phyloP scores from a whole-genome alignment of 2,113 vertebrate species.

The Damaliscus lunatus region DNA sequence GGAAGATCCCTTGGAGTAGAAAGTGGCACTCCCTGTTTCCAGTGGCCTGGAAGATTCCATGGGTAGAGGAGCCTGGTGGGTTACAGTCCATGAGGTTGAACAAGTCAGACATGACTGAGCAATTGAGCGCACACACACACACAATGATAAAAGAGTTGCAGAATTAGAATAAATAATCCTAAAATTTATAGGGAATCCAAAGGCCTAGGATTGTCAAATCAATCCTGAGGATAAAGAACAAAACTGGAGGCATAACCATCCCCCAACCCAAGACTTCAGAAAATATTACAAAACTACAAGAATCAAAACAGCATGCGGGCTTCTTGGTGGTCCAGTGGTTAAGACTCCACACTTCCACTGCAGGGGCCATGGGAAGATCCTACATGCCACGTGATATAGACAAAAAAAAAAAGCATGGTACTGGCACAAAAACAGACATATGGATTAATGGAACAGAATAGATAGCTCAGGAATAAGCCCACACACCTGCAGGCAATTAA shows the following conservation, averaged over 20 bases:
- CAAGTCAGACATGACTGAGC: background rate
- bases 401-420: background rate
- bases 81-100: background rate
- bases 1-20: background rate
- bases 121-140: background rate
- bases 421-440: background rate
- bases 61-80: background rate
- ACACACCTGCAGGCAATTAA: background rate
- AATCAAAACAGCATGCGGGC: background rate
- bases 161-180: background rate
- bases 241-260: background rate
- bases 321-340: background rate
- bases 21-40: background rate
- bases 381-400: background rate
- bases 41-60: background rate
- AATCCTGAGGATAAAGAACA: background rate
- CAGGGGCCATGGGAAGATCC: background rate
- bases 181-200: background rate
- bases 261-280: background rate
- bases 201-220: background rate
- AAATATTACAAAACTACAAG: background rate
- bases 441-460: background rate
- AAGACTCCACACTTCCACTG: background rate
- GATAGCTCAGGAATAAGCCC: background rate
- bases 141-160: background rate